phyloP scores from a whole-genome alignment of 2,113 vertebrate genomes.

The Aix galericulata region DNA sequence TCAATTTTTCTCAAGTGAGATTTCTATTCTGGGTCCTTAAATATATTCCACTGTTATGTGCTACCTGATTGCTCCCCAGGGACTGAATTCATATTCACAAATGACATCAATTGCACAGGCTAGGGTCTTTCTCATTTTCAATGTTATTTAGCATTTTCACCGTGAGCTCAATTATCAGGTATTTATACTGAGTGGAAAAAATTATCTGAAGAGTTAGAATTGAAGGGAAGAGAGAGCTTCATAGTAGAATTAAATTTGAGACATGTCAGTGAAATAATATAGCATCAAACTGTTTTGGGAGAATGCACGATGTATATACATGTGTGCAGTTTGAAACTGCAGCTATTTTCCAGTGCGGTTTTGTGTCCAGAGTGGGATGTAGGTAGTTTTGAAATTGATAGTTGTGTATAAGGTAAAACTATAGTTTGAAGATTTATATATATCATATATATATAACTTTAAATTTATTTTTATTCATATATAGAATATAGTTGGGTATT shows the following conservation, averaged over 20 bases:
- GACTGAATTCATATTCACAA: not conserved
- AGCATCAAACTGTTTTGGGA: not conserved
- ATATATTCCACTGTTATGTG: rapidly evolving
- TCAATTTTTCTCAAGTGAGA: not conserved
- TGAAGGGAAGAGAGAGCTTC: not conserved
- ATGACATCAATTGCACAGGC: not conserved
- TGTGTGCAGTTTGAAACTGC: not conserved
- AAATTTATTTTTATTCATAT: no score
- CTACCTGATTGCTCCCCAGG: not conserved
- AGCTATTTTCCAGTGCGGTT: not conserved
- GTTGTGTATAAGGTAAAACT: not conserved
- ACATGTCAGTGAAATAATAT: not conserved
- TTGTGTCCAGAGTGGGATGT: not conserved
- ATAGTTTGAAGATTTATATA: not conserved
- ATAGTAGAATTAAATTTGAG: not conserved
- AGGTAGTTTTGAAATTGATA: not conserved
- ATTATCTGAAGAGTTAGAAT: not conserved
- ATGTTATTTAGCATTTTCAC: slow-evolving; percentile 1
- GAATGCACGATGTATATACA: not conserved
- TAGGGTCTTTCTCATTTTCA: slow-evolving; percentile 3
- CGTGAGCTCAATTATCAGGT: not conserved
- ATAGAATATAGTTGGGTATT: not conserved
- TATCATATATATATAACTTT: no score
- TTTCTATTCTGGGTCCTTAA: not conserved
- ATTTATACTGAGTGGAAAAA: not conserved